Evolutionary conservation across 2,113 vertebrate species (phyloP), one percentile per base, ranked within the genome.

Genomic region (Origma solitaria): DNA sequence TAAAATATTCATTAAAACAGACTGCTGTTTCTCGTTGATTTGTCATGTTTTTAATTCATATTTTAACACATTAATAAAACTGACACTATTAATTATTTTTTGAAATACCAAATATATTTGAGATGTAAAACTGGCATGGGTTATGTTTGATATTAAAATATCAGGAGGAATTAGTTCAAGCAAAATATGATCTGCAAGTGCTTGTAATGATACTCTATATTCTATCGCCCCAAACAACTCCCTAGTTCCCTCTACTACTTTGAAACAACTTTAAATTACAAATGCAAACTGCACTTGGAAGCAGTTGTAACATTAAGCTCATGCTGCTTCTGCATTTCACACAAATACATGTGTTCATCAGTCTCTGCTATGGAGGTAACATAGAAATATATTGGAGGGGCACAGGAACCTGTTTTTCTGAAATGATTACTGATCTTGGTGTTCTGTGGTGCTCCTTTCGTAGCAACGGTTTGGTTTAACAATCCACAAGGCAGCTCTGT

Each of bases 1-100:
- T 97, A 97, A 98, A 98, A 98, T 97, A 98, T 98, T 98, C 97
- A 98, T 98, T 98, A 98, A 97, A 98, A 97, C 96, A 97, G 97
- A 97, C 97, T 94, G 96, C 96, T 94, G 65, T 96, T 97, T 96
- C 96, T 95, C 95, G 64, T 91, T 98, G 97, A 96, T 97, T 97
- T 98, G 97, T 98, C 97, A 97, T 96, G 95, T 97, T 98, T 98
- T 97, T 91, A 98, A 97, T 98, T 98, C 97, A 96, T 98, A 97
- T 97, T 98, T 97, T 97, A 98, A 98, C 95, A 96, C 97, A 97
- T 98, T 98, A 98, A 98, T 98, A 98, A 98, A 97, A 97, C 94
- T 65, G 93, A 98, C 97, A 97, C 95, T 91, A 97, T 94, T 97
- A 97, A 98, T 98, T 98, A 97, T 96, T 97, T 97, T 97, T 97